Base-by-base conservation (phyloP, 2,113 vertebrate species). In the Cynoglossus semilaevis region DNA sequence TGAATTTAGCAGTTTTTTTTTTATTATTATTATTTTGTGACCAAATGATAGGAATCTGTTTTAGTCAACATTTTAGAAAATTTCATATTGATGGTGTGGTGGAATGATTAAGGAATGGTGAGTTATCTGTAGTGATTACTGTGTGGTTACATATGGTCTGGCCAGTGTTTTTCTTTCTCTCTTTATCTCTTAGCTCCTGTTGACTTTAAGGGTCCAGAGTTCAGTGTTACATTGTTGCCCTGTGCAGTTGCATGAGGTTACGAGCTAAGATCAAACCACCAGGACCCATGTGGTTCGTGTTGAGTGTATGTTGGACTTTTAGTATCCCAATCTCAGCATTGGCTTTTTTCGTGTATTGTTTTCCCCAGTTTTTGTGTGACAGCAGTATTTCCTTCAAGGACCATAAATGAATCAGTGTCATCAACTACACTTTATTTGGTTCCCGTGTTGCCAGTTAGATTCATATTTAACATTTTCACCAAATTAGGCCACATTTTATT, bases 181-280 rank as follows among this genome's bases (percentile, higher is more conserved):
- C 3, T 29, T 6, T 29, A 4, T 29, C 6, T 29, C 22, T 59
- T 15, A 42, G 14, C 59, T 41, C 11, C 68, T 47, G 43, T 61
- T 60, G 46, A 52, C 40, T 38, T 3, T 15, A 14, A 37, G 13
- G 57, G 37, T 47, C 15, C 17, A 49, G 13, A 13, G 44, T 55
- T 66, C 17, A n/a, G n/a, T n/a, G n/a, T n/a, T n/a, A 44, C 5
- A 36, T 8, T 4, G 8, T 41, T 63, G 45, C 60, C 79, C 67
- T 78, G 72, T 19, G 22, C 63, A 15, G 34, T 72, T 8, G 29
- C 37, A 51, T 19, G 47, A 41, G 52, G 16, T 35, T 52, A 65
- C 4, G 13, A 18, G 13, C 17, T 60, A 34, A 37, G n/a, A 35
- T 47, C 44, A 54, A 7, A 17, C 40, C 43, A 46, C 37, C 7